Conservation (phyloP, 2,888 invertebrate species). For the Noctua janthe region DNA sequence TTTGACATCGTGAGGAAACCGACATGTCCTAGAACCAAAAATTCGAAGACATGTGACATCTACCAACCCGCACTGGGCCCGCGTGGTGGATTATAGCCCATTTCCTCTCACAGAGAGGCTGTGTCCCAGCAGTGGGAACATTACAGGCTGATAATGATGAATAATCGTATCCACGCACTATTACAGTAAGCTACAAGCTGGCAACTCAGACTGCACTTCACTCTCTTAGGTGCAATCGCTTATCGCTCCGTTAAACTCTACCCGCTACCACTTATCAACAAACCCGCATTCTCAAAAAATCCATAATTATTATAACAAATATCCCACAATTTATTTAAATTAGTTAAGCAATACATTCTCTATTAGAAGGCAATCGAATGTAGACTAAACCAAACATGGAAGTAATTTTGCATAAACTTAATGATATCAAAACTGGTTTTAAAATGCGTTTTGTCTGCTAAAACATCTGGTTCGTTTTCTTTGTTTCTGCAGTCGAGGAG, state of each 20-base stretch:
- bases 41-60: no score
- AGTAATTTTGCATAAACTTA: conserved; percentile 58
- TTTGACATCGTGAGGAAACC: background rate
- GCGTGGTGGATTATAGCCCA: no score
- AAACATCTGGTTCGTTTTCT: conserved; percentile 45
- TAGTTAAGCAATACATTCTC: conserved; percentile 67
- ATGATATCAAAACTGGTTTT: conserved; percentile 44
- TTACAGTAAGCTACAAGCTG: no score
- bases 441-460: conserved; percentile 24
- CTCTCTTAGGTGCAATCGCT: background rate
- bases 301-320: conserved; percentile 66
- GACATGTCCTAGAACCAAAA: no score
- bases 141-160: no score
- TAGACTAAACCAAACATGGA: conserved; percentile 67
- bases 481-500: conserved; percentile 45
- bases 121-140: no score
- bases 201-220: background rate
- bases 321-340: conserved; percentile 70
- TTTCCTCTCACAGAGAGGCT: no score
- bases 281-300: conserved; percentile 38
- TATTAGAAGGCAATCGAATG: conserved; percentile 61
- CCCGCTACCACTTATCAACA: conserved; percentile 48
- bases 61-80: no score
- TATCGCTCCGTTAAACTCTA: background rate
- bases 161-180: no score